phyloP scores from a whole-genome alignment of 2,797 vertebrate species.

The Spizella passerina region DNA sequence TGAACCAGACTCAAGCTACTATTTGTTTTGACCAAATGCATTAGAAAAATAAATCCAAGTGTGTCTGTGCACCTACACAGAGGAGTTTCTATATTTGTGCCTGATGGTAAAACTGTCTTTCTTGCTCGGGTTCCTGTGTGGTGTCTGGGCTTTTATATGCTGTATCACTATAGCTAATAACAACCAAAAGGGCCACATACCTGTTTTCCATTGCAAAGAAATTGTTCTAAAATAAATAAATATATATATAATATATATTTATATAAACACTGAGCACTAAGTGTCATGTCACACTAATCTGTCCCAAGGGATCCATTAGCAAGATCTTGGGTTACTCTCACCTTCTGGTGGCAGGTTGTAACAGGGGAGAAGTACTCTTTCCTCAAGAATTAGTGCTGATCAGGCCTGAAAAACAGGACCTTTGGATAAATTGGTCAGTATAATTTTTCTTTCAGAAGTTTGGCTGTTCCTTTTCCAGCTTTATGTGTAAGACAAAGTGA shows the following conservation, averaged over 20 bases:
- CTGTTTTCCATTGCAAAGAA: background rate
- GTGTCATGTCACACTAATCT: background rate
- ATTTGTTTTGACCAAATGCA: background rate
- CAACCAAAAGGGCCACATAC: background rate
- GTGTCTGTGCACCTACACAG: background rate
- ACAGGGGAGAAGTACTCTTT: background rate
- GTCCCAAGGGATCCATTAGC: background rate
- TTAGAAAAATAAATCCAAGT: background rate
- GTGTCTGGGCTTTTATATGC: background rate
- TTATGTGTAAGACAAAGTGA: accelerated
- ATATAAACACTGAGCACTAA: background rate
- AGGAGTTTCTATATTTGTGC: background rate
- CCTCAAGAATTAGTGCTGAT: background rate
- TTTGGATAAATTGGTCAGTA: background rate
- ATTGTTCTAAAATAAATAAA: background rate
- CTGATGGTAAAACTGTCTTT: accelerated
- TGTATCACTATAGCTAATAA: background rate
- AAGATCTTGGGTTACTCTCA: background rate
- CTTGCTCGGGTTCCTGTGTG: background rate
- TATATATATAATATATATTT: too few relatives aligned
- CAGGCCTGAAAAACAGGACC: background rate
- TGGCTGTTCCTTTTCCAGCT: background rate
- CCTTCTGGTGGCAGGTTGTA: accelerated
- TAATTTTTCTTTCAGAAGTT: background rate
- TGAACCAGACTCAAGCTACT: background rate